phyloP scores from a whole-genome alignment of 2,797 vertebrate species.

The Halcyon smyrnensis region DNA sequence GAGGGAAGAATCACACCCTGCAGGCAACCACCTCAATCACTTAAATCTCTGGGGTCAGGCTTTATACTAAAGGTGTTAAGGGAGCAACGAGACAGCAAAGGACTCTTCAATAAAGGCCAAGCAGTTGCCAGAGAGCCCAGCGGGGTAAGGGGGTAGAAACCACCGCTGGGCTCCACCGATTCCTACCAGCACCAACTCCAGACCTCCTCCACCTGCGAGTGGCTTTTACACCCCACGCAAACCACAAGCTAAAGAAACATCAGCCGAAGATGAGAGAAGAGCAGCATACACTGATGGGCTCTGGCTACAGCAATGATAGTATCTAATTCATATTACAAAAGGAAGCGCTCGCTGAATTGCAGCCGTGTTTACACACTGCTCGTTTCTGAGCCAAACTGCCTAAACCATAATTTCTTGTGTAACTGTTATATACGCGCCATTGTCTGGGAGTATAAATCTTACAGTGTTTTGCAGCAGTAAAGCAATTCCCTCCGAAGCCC shows the following conservation, averaged over 20 bases:
- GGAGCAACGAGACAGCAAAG: neutral
- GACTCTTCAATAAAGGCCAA: neutral
- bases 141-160: neutral
- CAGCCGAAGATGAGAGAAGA: neutral
- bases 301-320: neutral
- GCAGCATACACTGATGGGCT: neutral
- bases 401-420: neutral
- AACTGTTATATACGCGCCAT: neutral
- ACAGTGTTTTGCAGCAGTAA: neutral
- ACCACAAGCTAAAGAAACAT: neutral
- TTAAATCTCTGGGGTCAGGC: neutral
- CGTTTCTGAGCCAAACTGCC: neutral
- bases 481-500: neutral
- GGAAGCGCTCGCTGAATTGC: neutral
- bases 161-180: accelerated
- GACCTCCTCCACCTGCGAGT: neutral
- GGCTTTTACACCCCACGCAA: neutral
- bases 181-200: neutral
- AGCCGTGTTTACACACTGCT: neutral
- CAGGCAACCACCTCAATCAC: neutral
- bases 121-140: neutral
- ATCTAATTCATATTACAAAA: neutral
- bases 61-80: neutral
- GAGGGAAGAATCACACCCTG: neutral
- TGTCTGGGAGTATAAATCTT: neutral